Evolutionary conservation across 2,888 invertebrate genomes (phyloP).

Genomic region (Eilema caniola): DNA sequence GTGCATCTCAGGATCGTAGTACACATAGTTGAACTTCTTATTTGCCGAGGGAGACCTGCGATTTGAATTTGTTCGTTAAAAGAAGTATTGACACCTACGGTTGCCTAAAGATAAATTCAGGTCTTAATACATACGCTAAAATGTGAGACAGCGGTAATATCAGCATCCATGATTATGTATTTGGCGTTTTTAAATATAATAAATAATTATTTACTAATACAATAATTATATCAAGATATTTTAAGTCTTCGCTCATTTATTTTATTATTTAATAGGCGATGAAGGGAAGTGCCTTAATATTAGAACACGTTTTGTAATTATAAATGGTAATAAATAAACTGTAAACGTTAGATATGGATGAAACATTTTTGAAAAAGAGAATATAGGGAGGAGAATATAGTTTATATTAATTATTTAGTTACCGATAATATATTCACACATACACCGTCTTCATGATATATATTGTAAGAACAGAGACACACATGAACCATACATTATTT

Average conservation of each 20-base stretch:
- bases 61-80: conserved; percentile 1
- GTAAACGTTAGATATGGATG: too few species aligned
- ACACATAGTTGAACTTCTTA: conserved; percentile 91
- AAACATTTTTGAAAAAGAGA: too few species aligned
- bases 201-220: too few species aligned
- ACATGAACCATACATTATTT: background rate
- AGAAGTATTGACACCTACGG: background rate
- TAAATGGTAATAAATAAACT: too few species aligned
- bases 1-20: conserved; percentile 96
- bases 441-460: background rate
- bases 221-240: background rate
- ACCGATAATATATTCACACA: too few species aligned
- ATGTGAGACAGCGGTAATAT: background rate
- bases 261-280: background rate
- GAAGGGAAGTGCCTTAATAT: background rate
- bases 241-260: background rate
- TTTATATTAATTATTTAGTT: too few species aligned
- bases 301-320: background rate
- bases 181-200: too few species aligned
- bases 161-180: conserved; percentile 5
- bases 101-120: background rate
- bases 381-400: too few species aligned
- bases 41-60: conserved; percentile 70
- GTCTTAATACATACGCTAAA: conserved; percentile 11
- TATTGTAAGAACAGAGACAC: background rate